Evolutionary conservation across 2,888 invertebrate genomes (phyloP).

Genomic region (Mylabris sibirica): DNA sequence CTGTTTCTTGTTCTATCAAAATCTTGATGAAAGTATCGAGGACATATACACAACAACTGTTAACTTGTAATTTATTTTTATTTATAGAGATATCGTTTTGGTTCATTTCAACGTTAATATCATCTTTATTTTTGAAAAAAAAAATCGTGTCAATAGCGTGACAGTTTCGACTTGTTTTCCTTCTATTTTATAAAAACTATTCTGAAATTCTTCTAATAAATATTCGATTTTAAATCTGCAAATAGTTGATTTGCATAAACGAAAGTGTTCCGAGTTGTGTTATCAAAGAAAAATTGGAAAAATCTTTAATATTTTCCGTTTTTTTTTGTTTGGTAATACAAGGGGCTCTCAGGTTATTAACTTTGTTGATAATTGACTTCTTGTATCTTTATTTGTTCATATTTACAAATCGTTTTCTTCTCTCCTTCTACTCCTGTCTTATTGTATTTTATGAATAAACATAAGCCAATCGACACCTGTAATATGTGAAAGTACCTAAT

Average conservation of each 20-base stretch:
- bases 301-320: not conserved
- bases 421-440: not conserved
- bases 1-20: too few relatives aligned
- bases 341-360: not conserved
- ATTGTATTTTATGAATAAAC: not conserved
- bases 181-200: not conserved
- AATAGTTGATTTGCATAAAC: not conserved
- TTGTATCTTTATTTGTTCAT: not conserved
- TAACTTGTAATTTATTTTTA: not conserved
- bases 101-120: not conserved
- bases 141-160: not conserved
- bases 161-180: not conserved
- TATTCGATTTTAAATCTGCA: not conserved
- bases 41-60: too few relatives aligned
- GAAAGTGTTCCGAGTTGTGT: not conserved
- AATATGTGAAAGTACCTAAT: slow-evolving; percentile 7
- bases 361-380: not conserved
- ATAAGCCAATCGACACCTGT: slow-evolving; percentile 3
- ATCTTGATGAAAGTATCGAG: too few relatives aligned
- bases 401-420: not conserved
- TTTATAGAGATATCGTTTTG: not conserved
- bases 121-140: too few relatives aligned
- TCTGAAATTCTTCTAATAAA: not conserved
- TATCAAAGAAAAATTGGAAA: not conserved
- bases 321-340: too few relatives aligned